These are phyloP conservation scores for Cryptocephalus moraei DNA, from an alignment of 2,888 invertebrate genomes.

Conservation along the genomic window DNA sequence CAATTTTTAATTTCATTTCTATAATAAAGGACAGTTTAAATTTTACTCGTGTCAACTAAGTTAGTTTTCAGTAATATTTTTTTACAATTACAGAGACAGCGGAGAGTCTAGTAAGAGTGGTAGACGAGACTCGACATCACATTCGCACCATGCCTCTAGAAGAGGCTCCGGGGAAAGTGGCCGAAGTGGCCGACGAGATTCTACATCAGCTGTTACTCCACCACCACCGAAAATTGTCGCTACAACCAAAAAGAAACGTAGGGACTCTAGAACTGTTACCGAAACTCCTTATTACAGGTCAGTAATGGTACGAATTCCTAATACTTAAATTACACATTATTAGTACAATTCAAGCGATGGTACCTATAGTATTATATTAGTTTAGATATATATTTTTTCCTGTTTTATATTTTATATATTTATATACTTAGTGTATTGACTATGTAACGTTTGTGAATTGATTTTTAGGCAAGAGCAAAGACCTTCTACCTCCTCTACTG, in stretches of 20 bases:
- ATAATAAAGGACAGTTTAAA: too few species aligned
- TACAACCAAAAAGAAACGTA: constrained; percentile 53
- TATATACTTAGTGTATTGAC: neutral
- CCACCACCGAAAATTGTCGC: constrained; percentile 48
- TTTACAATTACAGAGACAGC: constrained; percentile 11
- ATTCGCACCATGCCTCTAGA: constrained; percentile 44
- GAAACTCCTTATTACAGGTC: constrained; percentile 42
- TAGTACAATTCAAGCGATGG: too few species aligned
- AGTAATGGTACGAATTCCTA: neutral
- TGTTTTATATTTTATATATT: too few species aligned
- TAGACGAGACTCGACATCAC: constrained; percentile 55
- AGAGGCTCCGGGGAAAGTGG: constrained; percentile 62
- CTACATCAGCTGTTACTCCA: constrained; percentile 46
- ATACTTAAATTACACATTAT: too few species aligned
- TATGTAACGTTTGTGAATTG: neutral
- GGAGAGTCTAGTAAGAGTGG: constrained; percentile 44
- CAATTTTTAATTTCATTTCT: too few species aligned
- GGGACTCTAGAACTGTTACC: constrained; percentile 45
- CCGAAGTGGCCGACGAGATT: constrained; percentile 55
- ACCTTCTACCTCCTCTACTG: constrained; percentile 62
- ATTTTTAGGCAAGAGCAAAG: constrained; percentile 48
- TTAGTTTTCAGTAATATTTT: neutral
- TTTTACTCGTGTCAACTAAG: neutral
- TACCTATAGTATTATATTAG: too few species aligned
- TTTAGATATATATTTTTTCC: too few species aligned